phyloP scores from a whole-genome alignment of 2,888 invertebrate genomes.

The Listrodromus nycthemerus region DNA sequence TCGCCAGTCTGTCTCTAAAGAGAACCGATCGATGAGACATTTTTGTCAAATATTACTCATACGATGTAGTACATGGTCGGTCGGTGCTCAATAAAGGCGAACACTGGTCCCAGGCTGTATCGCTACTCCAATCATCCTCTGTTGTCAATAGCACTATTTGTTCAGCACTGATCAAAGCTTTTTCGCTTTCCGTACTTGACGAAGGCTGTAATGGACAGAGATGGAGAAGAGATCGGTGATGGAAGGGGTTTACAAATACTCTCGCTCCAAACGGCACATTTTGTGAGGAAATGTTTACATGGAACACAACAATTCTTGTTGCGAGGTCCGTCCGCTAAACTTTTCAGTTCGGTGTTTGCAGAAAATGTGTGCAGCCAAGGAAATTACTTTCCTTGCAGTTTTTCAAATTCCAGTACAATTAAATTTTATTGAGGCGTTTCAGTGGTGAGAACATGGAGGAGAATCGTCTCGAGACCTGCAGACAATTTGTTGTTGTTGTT shows the following conservation, averaged over 20 bases:
- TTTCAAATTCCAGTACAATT: background rate
- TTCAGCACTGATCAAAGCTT: slow-evolving; percentile 28
- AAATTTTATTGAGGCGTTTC: background rate
- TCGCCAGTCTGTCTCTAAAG: background rate
- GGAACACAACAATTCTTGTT: slow-evolving; percentile 2
- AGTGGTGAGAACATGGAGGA: slow-evolving; percentile 7
- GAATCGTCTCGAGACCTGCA: slow-evolving; percentile 29
- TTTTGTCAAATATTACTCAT: background rate
- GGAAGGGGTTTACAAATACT: slow-evolving; percentile 1
- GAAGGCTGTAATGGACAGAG: background rate
- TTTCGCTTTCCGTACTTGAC: background rate
- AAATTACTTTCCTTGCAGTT: background rate
- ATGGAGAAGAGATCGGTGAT: background rate
- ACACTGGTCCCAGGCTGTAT: background rate
- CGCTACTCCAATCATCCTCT: background rate
- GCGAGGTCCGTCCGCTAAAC: background rate
- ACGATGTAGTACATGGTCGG: background rate
- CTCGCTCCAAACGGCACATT: background rate
- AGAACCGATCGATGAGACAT: background rate
- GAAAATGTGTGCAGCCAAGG: background rate
- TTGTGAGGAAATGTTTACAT: background rate
- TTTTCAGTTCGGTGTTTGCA: background rate
- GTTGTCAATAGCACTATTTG: slow-evolving; percentile 28
- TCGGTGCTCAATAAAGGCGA: slow-evolving; percentile 9
- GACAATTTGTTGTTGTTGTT: slow-evolving; percentile 33